These are phyloP conservation scores for Campoletis sonorensis DNA, from an alignment of 1,140 invertebrate genomes.

Conservation along the genomic window DNA sequence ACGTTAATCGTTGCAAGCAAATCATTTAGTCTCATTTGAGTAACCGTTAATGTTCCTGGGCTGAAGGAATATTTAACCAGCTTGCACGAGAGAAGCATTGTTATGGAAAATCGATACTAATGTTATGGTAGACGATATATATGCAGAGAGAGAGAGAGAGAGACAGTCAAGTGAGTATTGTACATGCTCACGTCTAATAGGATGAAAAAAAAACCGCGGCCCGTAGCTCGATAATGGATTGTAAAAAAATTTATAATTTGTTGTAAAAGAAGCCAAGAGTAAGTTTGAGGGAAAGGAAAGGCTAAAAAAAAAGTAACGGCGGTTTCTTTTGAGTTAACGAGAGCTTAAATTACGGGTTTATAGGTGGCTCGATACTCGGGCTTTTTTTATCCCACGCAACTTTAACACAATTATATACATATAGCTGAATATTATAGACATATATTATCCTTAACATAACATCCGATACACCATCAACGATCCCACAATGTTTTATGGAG, in stretches of 20 bases:
- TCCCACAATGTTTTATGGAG: slow-evolving; percentile 36
- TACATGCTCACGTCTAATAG: slow-evolving; percentile 13
- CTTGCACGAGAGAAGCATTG: not conserved
- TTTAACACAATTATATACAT: slow-evolving; percentile 9
- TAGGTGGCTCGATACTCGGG: slow-evolving; percentile 26
- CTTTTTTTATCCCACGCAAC: slow-evolving; percentile 19
- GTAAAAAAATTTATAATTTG: slow-evolving; percentile 21
- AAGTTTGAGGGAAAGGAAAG: not conserved
- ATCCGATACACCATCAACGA: not conserved
- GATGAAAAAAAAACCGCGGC: not conserved
- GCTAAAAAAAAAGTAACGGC: not conserved
- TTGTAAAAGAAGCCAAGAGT: slow-evolving; percentile 12
- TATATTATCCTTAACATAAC: not conserved
- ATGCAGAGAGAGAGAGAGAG: no score
- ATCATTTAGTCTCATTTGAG: not conserved
- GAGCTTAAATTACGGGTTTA: slow-evolving; percentile 38
- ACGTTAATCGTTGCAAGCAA: not conserved
- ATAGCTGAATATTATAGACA: slow-evolving; percentile 3
- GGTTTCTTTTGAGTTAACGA: slow-evolving; percentile 27
- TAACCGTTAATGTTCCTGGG: not conserved
- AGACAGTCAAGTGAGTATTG: not conserved
- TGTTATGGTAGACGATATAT: slow-evolving; percentile 10
- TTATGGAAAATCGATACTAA: slow-evolving; percentile 45
- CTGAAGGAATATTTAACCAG: slow-evolving; percentile 2
- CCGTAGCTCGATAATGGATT: slow-evolving; percentile 15